Base-by-base conservation (phyloP, 2,888 invertebrate genomes). In the Euproctis similis region DNA sequence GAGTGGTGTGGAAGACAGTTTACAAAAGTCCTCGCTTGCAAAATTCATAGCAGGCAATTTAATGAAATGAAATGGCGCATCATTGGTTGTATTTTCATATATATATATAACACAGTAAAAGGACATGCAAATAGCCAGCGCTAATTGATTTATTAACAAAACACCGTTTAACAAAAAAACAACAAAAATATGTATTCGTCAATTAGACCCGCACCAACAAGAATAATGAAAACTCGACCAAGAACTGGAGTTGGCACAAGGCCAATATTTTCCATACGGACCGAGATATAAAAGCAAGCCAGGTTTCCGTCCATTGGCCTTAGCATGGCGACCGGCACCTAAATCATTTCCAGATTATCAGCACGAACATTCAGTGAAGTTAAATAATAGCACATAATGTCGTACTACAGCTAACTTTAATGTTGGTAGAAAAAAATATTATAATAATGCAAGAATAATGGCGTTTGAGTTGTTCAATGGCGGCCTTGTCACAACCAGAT, bases 261-360 rank as follows among this genome's bases (percentile, higher is more conserved):
- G 62, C 78, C 80, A 80, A 64, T 57, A 54, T 56, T 71, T 71
- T 69, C 67, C 59, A 62, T 55, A 63, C 65, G 66, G 56, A 60
- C 53, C 56, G 67, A 78, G 72, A 61, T 78, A 74, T 78, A 74
- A 71, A n/a, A 59, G 47, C 52, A 42, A 44, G 50, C 52, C 57
- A 59, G 53, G 51, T 52, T 51, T 51, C 47, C 40, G 36, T 42
- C 46, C 44, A 46, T 43, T 42, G 47, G 42, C 55, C 57, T 48
- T 48, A 51, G 36, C 36, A 39, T 64, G 36, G 59, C 66, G 61
- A 65, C 68, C 46, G 40, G 41, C 41, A 45, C 36, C 39, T 50
- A 49, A 61, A 59, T 59, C 45, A 49, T 49, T 53, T 48, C 39
- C 37, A 53, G 46, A 53, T 53, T 61, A 58, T 42, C 42, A 46